A percentile compares a stretch with the other conserved stretches of the same genome.
Evolutionary conservation across 2,113 vertebrate genomes (phyloP).

Genomic region (Patagioenas fasciata): DNA sequence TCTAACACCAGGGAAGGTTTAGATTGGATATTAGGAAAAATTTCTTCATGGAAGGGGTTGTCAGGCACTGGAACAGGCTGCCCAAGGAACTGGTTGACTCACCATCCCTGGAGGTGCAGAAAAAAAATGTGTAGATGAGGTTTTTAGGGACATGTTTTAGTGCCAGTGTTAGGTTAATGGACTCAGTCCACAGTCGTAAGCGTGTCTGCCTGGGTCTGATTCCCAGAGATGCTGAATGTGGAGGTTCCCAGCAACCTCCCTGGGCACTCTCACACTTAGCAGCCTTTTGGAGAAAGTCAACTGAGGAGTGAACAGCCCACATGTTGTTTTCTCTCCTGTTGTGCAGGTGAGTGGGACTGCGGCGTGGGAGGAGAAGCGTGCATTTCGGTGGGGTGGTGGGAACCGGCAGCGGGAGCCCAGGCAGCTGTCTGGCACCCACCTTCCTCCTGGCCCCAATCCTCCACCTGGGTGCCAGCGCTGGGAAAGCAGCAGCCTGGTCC

Average conservation of each 20-base stretch:
- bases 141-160: no score
- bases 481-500: neutral
- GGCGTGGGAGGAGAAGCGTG: rapidly evolving
- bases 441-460: neutral
- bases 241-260: neutral
- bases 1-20: neutral
- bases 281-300: neutral
- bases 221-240: neutral
- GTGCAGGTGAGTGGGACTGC: rapidly evolving
- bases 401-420: rapidly evolving
- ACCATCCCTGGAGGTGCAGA: no score
- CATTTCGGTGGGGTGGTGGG: neutral
- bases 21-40: no score
- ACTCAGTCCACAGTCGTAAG: no score
- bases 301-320: rapidly evolving
- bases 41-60: no score
- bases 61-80: no score
- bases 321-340: neutral
- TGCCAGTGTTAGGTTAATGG: no score
- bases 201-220: neutral
- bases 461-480: neutral
- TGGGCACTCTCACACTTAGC: rapidly evolving
- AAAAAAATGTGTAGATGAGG: no score
- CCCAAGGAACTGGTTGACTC: no score
- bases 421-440: neutral